Percentiles rank a stretch among this genome's conserved stretches.
phyloP scores from a whole-genome alignment of 2,113 vertebrate species.

The Eupsittula cactorum region DNA sequence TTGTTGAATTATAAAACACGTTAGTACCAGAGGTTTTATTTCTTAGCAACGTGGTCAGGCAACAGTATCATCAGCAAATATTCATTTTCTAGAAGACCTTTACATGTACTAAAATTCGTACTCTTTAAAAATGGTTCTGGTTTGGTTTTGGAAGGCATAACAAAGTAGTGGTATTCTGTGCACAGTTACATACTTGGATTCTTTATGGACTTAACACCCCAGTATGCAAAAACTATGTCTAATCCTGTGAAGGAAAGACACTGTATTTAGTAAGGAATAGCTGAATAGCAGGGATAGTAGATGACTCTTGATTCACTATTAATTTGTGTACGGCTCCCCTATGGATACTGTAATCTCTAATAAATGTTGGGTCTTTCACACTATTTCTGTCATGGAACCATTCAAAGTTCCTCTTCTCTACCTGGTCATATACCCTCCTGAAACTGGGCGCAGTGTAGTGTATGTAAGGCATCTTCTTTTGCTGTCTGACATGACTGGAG shows the following conservation, averaged over 20 bases:
- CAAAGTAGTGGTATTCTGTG: background rate
- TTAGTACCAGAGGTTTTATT: slow-evolving; percentile 60
- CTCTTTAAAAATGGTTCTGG: background rate
- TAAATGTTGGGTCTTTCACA: background rate
- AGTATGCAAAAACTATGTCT: background rate
- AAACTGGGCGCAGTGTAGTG: background rate
- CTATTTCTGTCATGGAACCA: background rate
- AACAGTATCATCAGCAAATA: slow-evolving; percentile 54
- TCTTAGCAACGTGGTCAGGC: slow-evolving; percentile 58
- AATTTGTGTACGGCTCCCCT: background rate
- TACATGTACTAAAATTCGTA: background rate
- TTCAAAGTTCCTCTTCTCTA: background rate
- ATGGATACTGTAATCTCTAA: background rate
- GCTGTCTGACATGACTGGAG: background rate
- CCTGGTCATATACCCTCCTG: background rate
- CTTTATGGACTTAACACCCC: background rate
- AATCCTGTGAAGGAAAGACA: background rate
- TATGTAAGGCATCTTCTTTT: background rate
- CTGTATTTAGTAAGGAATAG: background rate
- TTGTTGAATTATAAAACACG: slow-evolving; percentile 65
- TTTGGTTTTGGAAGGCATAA: background rate
- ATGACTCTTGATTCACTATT: background rate
- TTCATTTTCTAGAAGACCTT: slow-evolving; percentile 27
- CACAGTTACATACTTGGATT: background rate
- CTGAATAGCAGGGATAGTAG: background rate